Evolutionary conservation across 37 sponge, comb jelly and placozoan species (phyloP).

Genomic region (Hormiphora californensis): DNA sequence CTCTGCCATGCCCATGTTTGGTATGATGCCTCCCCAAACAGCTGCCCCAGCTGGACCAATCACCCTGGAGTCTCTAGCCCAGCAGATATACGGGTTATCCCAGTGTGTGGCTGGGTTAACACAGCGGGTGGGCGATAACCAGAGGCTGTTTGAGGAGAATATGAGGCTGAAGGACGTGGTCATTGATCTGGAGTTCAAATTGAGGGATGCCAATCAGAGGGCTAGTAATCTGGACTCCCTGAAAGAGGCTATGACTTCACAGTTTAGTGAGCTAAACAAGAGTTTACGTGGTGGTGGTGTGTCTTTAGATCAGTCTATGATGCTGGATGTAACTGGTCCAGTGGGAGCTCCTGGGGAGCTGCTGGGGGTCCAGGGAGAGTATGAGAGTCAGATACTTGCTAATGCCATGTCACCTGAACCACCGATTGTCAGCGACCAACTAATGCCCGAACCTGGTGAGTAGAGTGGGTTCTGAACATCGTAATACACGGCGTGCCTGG

Average conservation of each 20-base stretch:
- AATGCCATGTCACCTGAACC: no score
- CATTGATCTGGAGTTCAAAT: constrained; percentile 44
- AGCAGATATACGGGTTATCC: background rate
- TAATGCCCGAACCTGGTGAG: no score
- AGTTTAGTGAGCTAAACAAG: constrained; percentile 45
- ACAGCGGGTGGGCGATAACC: constrained; percentile 32
- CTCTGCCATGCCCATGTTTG: no score
- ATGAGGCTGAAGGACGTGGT: constrained; percentile 29
- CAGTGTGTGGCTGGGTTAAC: constrained; percentile 1
- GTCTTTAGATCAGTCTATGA: no score
- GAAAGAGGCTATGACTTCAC: constrained; percentile 7
- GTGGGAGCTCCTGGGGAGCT: no score
- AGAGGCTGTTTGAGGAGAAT: constrained; percentile 49
- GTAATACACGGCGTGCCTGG: no score
- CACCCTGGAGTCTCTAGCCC: constrained; percentile 8
- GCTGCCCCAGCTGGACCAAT: background rate
- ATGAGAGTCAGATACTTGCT: no score
- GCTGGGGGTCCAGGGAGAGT: no score
- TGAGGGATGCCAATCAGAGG: constrained; percentile 38
- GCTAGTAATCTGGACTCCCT: background rate
- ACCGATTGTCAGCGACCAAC: no score
- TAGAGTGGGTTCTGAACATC: no score
- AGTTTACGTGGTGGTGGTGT: no score
- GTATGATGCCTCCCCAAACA: background rate
- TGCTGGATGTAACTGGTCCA: no score